Percentiles rank a stretch among this genome's conserved stretches.
phyloP scores from a whole-genome alignment of 2,113 vertebrate genomes.

The Proterorhinus semilunaris region DNA sequence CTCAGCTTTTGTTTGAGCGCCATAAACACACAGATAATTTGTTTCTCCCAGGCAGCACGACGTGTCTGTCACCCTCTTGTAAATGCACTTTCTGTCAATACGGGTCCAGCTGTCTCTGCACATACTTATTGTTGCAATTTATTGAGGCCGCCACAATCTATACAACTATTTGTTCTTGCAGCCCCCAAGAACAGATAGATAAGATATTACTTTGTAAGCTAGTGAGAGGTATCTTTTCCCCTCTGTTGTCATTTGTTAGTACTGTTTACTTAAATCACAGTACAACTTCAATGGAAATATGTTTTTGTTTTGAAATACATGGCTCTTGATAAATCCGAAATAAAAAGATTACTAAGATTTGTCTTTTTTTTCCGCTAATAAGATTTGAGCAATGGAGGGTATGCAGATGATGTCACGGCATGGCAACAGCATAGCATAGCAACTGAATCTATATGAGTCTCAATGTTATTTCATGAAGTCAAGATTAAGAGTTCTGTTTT shows the following conservation, averaged over 20 bases:
- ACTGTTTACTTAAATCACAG: not conserved
- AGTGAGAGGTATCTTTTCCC: not conserved
- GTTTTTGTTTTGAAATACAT: not conserved
- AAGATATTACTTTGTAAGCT: not conserved
- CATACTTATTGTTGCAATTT: constrained; percentile 96
- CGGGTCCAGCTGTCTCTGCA: constrained; percentile 98
- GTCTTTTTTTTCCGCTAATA: too few relatives aligned
- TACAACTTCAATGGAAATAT: not conserved
- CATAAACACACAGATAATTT: constrained; percentile 23
- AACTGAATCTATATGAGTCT: too few relatives aligned
- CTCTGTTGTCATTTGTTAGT: not conserved
- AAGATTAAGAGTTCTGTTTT: too few relatives aligned
- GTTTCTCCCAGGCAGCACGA: constrained; percentile 1
- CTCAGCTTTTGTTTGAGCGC: constrained; percentile 24
- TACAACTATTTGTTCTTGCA: constrained; percentile 80
- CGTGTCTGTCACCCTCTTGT: constrained; percentile 8
- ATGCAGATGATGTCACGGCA: too few relatives aligned
- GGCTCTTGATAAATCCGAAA: too few relatives aligned
- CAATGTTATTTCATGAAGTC: too few relatives aligned
- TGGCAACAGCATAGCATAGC: too few relatives aligned
- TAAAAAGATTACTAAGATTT: too few relatives aligned
- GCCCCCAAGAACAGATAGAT: not conserved
- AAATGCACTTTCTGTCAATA: constrained; percentile 1
- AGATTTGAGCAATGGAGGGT: too few relatives aligned
- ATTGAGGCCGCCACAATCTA: constrained; percentile 99